These are phyloP conservation scores for Halocynthia aurantium DNA, from an alignment of 23 tunicate species.

Conservation along the genomic window DNA sequence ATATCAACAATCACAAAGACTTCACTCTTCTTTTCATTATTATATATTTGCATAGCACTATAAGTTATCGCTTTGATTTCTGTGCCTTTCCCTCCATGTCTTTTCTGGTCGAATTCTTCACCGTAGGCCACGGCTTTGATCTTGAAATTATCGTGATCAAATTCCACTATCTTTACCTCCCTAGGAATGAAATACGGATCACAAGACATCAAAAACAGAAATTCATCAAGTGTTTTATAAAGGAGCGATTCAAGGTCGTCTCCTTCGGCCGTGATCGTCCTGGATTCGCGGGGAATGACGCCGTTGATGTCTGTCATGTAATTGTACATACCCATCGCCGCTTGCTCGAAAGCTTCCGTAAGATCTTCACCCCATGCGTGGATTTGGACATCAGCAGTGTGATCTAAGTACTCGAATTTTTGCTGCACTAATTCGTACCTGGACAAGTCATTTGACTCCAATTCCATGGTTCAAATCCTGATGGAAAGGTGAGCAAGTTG, in stretches of 20 bases:
- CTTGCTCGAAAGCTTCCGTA: constrained; percentile 87
- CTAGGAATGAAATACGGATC: constrained; percentile 91
- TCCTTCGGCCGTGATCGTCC: constrained; percentile 69
- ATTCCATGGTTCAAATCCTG: too few species aligned
- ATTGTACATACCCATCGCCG: constrained; percentile 92
- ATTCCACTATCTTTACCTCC: constrained; percentile 57
- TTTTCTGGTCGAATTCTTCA: constrained; percentile 65
- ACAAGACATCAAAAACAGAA: constrained; percentile 61
- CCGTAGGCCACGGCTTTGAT: constrained; percentile 78
- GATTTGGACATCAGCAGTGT: constrained; percentile 96
- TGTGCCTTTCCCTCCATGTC: constrained; percentile 97
- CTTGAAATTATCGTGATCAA: constrained; percentile 60
- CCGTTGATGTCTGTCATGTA: constrained; percentile 81
- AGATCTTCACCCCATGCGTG: constrained; percentile 91
- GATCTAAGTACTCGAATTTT: constrained; percentile 95
- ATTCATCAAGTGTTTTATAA: constrained; percentile 73
- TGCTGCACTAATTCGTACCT: constrained; percentile 45
- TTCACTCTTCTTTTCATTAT: constrained; percentile 33
- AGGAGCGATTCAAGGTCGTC: constrained; percentile 69
- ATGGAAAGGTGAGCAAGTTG: too few species aligned
- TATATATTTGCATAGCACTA: constrained; percentile 83
- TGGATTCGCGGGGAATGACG: constrained; percentile 46
- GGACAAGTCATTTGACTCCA: constrained; percentile 1
- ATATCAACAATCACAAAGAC: constrained; percentile 94
- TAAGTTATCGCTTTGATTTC: constrained; percentile 97